Base-by-base conservation (phyloP, 2,888 invertebrate genomes). In the Lasioglossum oenotherae region DNA sequence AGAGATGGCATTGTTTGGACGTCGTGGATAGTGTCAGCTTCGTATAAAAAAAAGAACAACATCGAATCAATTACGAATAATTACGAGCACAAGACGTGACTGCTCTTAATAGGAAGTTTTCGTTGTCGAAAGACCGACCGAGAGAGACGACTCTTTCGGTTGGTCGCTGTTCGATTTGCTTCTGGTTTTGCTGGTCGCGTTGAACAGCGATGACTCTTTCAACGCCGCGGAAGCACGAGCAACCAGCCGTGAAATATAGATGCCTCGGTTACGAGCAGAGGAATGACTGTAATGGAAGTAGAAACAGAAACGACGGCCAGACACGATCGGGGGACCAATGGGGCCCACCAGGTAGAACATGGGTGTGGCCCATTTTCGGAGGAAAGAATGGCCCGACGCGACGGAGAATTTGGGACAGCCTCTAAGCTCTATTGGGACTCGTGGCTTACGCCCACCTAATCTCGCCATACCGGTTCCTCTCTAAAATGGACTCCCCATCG, bases 271-370 rank as follows among this genome's bases (percentile, higher is more conserved):
- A 78, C 69, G 73, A 86, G 84, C 74, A 81, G 74, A 75, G 84
- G 86, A 91, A 91, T 86, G 91, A 90, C 91, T 84, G 90, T 90
- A 91, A 90, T 90, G 85, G 86, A 84, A 77, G 88, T 87, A 87
- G 90, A 91, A 88, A 91, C 91, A 90, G 90, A 91, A 90, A 90
- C 83, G 86, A 80, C 85, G 86, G 73, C 79, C 85, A 84, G 85
- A 82, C 35, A 38, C 60, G 77, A 78, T 72, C 31, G 35, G 23
- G 1, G 69, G 81, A 81, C 81, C 80, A 83, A 23, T 53, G 35
- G 78, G 23, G 35, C 4, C 72, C 49, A 74, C 64, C 86, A 87
- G 80, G 78, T 46, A 76, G 72, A 77, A 81, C 78, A 84, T 77
- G 86, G 89, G 86, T 82, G 88, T 81, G 88, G 60, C 88, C 74